These are phyloP conservation scores for Ptycholaimellus sp. DNA, from an alignment of 2,888 invertebrate species.

Conservation along the genomic window DNA sequence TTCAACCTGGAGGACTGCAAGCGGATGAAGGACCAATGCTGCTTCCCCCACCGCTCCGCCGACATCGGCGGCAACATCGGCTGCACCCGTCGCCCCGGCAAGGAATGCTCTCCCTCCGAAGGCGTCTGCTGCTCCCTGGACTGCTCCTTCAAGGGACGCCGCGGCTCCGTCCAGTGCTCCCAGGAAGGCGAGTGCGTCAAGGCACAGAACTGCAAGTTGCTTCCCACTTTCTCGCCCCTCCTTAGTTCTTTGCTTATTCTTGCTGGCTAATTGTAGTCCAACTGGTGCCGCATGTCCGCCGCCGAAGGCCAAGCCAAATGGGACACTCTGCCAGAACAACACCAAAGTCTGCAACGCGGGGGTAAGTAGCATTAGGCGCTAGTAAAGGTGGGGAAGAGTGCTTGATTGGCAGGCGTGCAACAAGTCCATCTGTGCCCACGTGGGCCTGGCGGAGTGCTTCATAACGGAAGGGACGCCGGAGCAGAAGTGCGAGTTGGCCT, in stretches of 20 bases:
- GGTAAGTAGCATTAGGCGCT: constrained; percentile 43
- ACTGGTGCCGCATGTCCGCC: constrained; percentile 67
- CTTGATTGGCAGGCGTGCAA: constrained; percentile 43
- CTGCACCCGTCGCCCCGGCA: constrained; percentile 8
- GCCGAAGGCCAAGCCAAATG: constrained; percentile 56
- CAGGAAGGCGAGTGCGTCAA: no score
- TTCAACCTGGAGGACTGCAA: constrained; percentile 73
- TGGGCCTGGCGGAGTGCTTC: constrained; percentile 83
- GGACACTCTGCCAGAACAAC: constrained; percentile 83
- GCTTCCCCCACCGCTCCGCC: constrained; percentile 43
- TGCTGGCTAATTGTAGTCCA: no score
- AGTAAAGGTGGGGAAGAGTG: no score
- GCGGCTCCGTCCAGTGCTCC: no score
- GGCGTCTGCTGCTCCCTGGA: constrained; percentile 85
- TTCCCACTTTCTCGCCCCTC: no score
- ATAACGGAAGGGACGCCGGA: constrained; percentile 42
- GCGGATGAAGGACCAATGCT: constrained; percentile 39
- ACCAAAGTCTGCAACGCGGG: constrained; percentile 88
- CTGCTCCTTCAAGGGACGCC: no score
- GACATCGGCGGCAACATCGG: constrained; percentile 11
- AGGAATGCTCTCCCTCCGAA: constrained; percentile 48
- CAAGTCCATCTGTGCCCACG: constrained; percentile 77
- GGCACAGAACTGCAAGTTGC: no score
- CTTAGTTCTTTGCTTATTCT: no score
- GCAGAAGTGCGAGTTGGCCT: constrained; percentile 82